Evolutionary conservation across 2,113 vertebrate genomes (phyloP), one percentile per base, ranked within the genome.

Genomic region (Tringa solitaria): DNA sequence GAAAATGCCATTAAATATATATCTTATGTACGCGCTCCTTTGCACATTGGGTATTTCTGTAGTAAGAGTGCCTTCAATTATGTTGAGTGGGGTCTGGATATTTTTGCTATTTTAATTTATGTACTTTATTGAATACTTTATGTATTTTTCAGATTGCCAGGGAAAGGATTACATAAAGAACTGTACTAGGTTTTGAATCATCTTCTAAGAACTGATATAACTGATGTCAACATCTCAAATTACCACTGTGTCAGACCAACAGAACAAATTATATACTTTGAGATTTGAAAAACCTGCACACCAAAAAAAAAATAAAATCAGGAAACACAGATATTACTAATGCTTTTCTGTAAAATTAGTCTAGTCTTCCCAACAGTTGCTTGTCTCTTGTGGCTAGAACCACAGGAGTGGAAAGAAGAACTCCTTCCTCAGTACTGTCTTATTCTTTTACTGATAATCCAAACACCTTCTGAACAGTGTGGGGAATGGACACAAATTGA

Each of bases 1-100:
- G 9, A 27, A 89, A 69, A n/a, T 30, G 5, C 48, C 3, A 37
- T 32, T 8, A 7, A 86, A 76, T n/a, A 11, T 11, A 57, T 8
- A 51, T 76, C 80, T 64, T 87, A n/a, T 64, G 13, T 21, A 51
- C 6, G 35, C 43, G 30, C 6, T 6, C 19, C 6, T 80, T 63
- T 83, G 20, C 14, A 81, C 4, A n/a, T 17, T 26, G 4, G 2
- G 9, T 61, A 24, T 79, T 76, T 88, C 28, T 46, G 4, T 37
- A 56, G 10, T 8, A 65, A 37, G 9, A 32, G 4, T 35, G 9
- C 10, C 19, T 64, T 37, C 30, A 72, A 83, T 46, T 54, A 56
- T 2, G 3, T 2, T 77, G 39, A 43, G 6, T 33, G 9, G 2
- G 1, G 3, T 9, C 19, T 22, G 24, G 8, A 14, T 8, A 33